Base-by-base conservation (phyloP, 2,888 invertebrate species). In the Rotaria macrura region DNA sequence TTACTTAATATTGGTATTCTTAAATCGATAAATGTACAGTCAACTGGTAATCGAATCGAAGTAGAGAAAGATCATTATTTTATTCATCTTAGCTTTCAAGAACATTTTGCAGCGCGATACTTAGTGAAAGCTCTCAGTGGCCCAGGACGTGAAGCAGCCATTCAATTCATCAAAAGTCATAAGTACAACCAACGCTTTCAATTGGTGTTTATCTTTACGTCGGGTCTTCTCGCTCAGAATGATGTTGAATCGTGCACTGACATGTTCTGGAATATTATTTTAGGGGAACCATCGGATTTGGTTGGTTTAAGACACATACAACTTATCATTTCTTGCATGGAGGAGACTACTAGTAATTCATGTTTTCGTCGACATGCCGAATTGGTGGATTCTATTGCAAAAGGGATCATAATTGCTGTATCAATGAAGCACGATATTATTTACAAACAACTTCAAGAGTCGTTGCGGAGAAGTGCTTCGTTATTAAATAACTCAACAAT, bases 41-140 rank as follows among this genome's bases (percentile, higher is more conserved):
- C 65, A 29, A 29, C 20, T 65, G 65, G 65, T 14, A 65, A 65
- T 65, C 65, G 20, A n/a, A 65, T 65, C 17, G 65, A 65, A 65
- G 65, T 65, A 29, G 20, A 65, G 29, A 65, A 65, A 65, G 65
- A 65, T 65, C 65, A 65, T 34, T 65, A 65, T 65, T 65, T 65
- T 65, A 65, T 65, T 65, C 65, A 65, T 65, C 29, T 65, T 9
- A 65, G 65, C 29, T 65, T 65, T 65, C 65, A 65, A 65, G 65
- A 65, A 65, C 65, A 65, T 65, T 65, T 65, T 65, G 65, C 65
- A 65, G 65, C 65, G 29, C 65, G 65, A 65, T 65, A 65, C 29
- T 65, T 65, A 20, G 29, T 65, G n/a, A 65, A 65, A 65, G 65
- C 65, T 65, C 65, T 65, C 29, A n/a, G 29, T 14, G 65, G 65